Conservation (phyloP, 2,113 vertebrate species). For the Pangasianodon gigas region DNA sequence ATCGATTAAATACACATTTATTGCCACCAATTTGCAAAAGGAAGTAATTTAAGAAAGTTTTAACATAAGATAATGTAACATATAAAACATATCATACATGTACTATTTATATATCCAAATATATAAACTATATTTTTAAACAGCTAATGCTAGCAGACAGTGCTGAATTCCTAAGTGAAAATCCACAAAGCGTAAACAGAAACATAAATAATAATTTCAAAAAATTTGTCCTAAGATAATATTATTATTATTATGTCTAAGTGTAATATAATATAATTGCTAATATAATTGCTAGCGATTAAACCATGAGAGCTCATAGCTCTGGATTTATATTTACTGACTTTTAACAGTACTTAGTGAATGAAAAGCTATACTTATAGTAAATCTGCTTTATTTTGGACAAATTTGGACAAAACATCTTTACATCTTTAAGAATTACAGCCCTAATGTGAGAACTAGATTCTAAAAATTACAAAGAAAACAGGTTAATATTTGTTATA, state of each 20-base stretch:
- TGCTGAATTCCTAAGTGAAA: neutral
- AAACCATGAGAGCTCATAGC: neutral
- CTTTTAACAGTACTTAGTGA: neutral
- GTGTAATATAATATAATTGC: no score
- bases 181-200: neutral
- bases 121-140: neutral
- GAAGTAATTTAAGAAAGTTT: neutral
- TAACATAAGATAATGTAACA: neutral
- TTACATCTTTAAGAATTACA: neutral
- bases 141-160: neutral
- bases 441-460: neutral
- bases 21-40: neutral
- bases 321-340: neutral
- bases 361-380: neutral
- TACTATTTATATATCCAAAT: neutral
- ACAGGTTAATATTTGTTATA: neutral
- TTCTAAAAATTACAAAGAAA: no score
- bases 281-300: neutral
- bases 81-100: neutral
- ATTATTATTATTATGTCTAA: neutral
- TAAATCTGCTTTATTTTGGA: neutral
- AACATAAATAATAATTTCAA: neutral
- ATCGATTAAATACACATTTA: neutral
- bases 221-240: neutral
- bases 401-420: neutral